Base-by-base conservation (phyloP, 2,888 invertebrate genomes). In the Sphaerophoria taeniata region DNA sequence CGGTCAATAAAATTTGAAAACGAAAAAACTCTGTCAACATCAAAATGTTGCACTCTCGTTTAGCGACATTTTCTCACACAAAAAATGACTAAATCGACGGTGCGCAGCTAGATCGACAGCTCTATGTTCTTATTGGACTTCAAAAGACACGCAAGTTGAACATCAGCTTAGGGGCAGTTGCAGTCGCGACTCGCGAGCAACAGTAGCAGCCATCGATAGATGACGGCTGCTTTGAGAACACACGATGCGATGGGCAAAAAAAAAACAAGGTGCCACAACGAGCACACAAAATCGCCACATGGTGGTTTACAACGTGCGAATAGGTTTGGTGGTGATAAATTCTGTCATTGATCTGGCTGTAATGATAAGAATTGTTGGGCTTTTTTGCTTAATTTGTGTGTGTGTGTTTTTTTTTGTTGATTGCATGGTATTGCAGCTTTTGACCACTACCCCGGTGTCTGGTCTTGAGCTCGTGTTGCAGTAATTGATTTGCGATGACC, bases 221-320 rank as follows among this genome's bases (percentile, higher is more conserved):
- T 24, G 24, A 24, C 24, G 24, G 58, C 69, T 63, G 14, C 63
- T 58, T 49, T 55, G 69, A 53, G 82, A 58, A 84, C 84, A 84
- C 71, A 55, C 76, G 77, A 76, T 85, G 85, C 76, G 24, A 24
- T 24, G 24, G 1, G 24, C 24, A 24, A 24, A 24, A 24, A 24
- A 24, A 24, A 24, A 43, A 63, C 73, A 63, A 81, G 81, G 81
- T 85, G 85, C 85, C 77, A 85, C 81, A 84, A 84, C 49, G 49
- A 34, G 31, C 39, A 67, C 63, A 56, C 85, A 53, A 67, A 58
- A 58, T 81, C 73, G 76, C 80, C 85, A 77, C 81, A 81, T 77
- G 85, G 70, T 85, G 85, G 76, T 85, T 85, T 85, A 85, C 81
- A 85, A 85, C 58, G 85, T 85, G 85, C 85, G 85, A 85, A 85